Conservation (phyloP, 1,140 invertebrate genomes). For the Neodiprion fabricii region DNA sequence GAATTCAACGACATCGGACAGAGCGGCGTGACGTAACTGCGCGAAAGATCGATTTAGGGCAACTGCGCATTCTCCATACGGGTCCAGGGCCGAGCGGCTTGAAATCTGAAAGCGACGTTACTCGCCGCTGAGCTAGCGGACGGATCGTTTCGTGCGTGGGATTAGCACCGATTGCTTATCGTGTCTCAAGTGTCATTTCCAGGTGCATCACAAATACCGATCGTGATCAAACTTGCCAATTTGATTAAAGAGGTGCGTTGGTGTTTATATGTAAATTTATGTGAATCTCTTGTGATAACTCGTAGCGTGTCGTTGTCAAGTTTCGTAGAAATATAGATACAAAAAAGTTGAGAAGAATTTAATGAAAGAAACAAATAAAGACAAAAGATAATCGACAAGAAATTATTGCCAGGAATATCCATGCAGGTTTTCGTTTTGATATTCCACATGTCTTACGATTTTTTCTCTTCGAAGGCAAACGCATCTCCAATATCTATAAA, state of each 20-base stretch:
- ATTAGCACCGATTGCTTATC: neutral
- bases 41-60: neutral
- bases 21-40: neutral
- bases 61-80: neutral
- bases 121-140: conserved; percentile 14
- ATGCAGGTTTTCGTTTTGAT: too few species aligned
- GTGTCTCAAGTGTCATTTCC: conserved; percentile 6
- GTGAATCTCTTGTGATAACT: neutral
- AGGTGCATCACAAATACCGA: neutral
- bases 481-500: too few species aligned
- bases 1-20: neutral
- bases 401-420: too few species aligned
- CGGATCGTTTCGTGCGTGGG: conserved; percentile 5
- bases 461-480: too few species aligned
- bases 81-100: conserved; percentile 1
- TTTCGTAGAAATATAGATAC: neutral
- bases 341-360: too few species aligned
- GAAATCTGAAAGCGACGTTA: conserved; percentile 3
- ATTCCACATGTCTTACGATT: too few species aligned
- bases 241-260: conserved; percentile 6
- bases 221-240: neutral
- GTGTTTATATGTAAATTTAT: neutral
- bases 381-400: too few species aligned
- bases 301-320: neutral
- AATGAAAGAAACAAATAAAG: too few species aligned